Evolutionary conservation across 2,888 invertebrate species (phyloP), one percentile per base, ranked within the genome.

Genomic region (Gnatocerus cornutus): DNA sequence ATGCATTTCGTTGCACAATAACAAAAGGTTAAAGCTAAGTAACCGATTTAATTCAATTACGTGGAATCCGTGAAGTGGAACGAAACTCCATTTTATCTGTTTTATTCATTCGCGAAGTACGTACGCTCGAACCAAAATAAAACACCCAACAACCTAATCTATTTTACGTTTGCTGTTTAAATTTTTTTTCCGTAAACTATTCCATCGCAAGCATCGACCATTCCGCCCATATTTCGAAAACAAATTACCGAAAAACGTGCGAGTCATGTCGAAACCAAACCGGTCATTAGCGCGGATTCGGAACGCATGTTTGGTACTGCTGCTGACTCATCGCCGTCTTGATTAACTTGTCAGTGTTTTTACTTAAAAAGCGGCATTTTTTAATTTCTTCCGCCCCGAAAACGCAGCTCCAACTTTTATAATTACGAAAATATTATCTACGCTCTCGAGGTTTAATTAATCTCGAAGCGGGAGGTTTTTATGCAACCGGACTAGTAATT

Each of bases 341-440:
- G 84, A 84, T 84, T 84, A 83, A 84, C 84, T 83, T 83, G 83
- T 84, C 83, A 84, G 83, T 82, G 83, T 83, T 83, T 82, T 83
- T 83, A 80, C 80, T 78, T 75, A 75, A 82, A 82, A 82, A 77
- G 81, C 81, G 81, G 81, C 78, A 73, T 80, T 80, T 81, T 81
- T 79, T 76, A 73, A 76, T 77, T 78, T 74, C 71, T 71, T 73
- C 74, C 76, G 59, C 39, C 53, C 62, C 53, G 55, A 62, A 48
- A 58, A 59, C 45, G 14, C 39, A 37, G 41, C 46, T 62, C 37
- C 55, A 56, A 64, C 58, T 69, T 69, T 69, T 64, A 69, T 80
- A 79, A 79, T 80, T 77, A 79, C 74, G 73, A 71, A 72, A 76
- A 78, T 77, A 76, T 78, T 78, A 79, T 79, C 75, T 73, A 79